Conservation (phyloP, 2,797 vertebrate species). For the Picus viridis region DNA sequence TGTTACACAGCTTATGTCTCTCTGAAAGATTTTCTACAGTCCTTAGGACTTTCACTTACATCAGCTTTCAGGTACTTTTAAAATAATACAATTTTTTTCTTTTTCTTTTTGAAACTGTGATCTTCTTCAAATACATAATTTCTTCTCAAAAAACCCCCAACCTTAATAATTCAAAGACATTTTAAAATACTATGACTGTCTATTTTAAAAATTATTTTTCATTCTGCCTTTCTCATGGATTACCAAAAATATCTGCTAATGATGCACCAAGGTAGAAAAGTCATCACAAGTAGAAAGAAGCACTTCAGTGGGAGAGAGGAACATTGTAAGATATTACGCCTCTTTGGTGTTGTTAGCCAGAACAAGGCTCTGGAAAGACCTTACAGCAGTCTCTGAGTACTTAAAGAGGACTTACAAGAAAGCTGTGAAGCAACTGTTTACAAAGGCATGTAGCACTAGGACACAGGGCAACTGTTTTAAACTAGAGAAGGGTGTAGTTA, state of each 20-base stretch:
- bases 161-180: neutral
- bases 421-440: too few relatives aligned
- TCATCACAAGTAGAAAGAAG: neutral
- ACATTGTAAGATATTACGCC: neutral
- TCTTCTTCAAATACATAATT: neutral
- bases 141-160: neutral
- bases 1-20: neutral
- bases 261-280: neutral
- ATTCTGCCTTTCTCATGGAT: neutral
- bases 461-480: too few relatives aligned
- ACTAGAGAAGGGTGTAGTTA: too few relatives aligned
- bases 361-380: too few relatives aligned
- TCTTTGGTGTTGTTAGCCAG: too few relatives aligned
- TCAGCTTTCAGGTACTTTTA: neutral
- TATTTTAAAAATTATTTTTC: neutral
- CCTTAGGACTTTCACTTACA: neutral
- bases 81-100: neutral
- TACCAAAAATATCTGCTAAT: neutral
- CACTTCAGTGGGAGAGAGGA: neutral
- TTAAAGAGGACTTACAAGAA: too few relatives aligned
- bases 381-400: too few relatives aligned
- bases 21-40: neutral
- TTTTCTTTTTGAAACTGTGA: too few relatives aligned
- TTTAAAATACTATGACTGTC: neutral
- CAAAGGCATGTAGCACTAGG: too few relatives aligned